A percentile compares a stretch with the other conserved stretches of the same genome.
Evolutionary conservation across 2,113 vertebrate species (phyloP).

Genomic region (Camarhynchus parvulus): DNA sequence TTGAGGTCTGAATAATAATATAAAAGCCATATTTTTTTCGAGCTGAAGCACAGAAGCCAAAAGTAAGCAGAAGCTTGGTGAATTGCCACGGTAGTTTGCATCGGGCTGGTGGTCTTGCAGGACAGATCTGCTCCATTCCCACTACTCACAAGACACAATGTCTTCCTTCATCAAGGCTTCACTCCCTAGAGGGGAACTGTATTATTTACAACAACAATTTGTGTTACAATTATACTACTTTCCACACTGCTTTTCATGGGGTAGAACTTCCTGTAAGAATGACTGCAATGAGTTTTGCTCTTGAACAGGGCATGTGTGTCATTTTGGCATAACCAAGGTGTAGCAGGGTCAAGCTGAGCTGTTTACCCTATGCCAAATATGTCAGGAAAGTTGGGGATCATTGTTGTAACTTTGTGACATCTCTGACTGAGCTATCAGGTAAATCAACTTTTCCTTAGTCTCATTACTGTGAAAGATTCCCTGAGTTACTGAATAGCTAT

Average conservation of each 20-base stretch:
- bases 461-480: not conserved
- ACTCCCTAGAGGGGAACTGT: not conserved
- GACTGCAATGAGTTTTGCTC: not conserved
- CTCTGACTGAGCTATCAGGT: not conserved
- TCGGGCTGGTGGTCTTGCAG: not conserved
- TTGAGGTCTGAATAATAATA: not conserved
- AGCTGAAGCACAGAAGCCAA: not conserved
- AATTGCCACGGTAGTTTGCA: not conserved
- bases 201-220: not conserved
- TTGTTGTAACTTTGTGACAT: not conserved
- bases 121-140: not conserved
- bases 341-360: not conserved
- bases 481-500: not conserved
- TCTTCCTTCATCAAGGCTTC: not conserved
- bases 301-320: not conserved
- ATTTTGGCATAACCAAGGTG: not conserved
- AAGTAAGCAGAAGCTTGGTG: not conserved
- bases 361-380: not conserved
- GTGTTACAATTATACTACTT: not conserved
- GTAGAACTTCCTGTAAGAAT: not conserved
- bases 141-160: not conserved
- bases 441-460: not conserved
- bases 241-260: not conserved
- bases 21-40: not conserved
- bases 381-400: not conserved